phyloP scores from a whole-genome alignment of 2,113 vertebrate genomes.

The Excalfactoria chinensis region DNA sequence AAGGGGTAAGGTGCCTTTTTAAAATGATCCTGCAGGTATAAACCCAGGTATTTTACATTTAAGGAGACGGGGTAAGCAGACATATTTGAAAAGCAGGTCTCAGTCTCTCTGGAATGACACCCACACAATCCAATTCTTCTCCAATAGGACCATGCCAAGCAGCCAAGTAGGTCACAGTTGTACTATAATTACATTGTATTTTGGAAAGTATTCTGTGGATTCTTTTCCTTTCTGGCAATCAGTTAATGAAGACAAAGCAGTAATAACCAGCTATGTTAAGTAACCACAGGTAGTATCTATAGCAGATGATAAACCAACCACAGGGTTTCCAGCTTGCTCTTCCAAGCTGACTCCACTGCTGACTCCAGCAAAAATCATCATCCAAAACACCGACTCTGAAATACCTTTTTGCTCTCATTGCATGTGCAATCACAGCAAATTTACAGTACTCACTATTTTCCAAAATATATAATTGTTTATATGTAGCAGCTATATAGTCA shows the following conservation, averaged over 20 bases:
- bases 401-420: not conserved
- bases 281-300: not conserved
- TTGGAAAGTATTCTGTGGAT: not conserved
- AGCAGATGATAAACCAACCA: not conserved
- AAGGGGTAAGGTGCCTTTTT: fast-evolving
- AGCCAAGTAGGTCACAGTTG: not conserved
- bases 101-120: not conserved
- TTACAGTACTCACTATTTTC: not conserved
- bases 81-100: not conserved
- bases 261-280: not conserved
- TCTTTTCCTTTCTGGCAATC: not conserved
- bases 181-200: not conserved
- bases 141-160: not conserved
- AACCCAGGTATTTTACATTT: not conserved
- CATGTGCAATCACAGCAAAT: not conserved
- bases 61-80: not conserved
- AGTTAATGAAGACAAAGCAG: not conserved
- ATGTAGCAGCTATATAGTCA: not conserved
- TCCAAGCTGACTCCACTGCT: not conserved
- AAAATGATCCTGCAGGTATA: fast-evolving
- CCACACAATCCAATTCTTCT: not conserved
- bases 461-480: not conserved
- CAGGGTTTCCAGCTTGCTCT: not conserved
- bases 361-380: not conserved
- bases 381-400: not conserved